A percentile compares a stretch with the other conserved stretches of the same genome.
Evolutionary conservation across 2,888 invertebrate species (phyloP).

Genomic region (Pseudococcus jackbeardsleyi): DNA sequence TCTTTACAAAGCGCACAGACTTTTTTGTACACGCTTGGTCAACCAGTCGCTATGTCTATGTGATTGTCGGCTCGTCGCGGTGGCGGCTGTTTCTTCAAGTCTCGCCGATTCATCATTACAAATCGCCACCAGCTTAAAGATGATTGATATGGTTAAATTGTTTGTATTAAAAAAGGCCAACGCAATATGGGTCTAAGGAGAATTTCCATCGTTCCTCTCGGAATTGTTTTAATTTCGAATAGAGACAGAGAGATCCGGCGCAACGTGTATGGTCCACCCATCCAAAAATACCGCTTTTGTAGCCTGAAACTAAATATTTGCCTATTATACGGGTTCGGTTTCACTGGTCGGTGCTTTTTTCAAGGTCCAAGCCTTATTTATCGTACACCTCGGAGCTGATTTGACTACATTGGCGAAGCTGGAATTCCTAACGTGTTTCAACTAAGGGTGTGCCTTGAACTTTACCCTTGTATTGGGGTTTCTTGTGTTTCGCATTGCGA

Average conservation of each 20-base stretch:
- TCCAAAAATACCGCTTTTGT: conserved; percentile 14
- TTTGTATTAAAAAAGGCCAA: not conserved
- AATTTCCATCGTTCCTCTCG: not conserved
- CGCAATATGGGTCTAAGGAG: not conserved
- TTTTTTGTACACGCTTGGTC: conserved; percentile 15
- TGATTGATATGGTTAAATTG: conserved; percentile 44
- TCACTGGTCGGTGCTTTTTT: conserved; percentile 10
- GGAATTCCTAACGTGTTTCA: not conserved
- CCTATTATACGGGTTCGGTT: conserved; percentile 40
- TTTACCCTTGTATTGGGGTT: not conserved
- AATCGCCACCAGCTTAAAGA: conserved; percentile 41
- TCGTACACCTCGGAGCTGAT: not conserved
- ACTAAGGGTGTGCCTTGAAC: not conserved
- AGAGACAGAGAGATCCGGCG: not conserved
- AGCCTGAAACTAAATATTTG: conserved; percentile 44
- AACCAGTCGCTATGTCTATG: conserved; percentile 15
- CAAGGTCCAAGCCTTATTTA: conserved; percentile 20
- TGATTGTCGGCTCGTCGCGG: not conserved
- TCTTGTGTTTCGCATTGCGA: not conserved
- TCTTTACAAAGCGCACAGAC: not conserved
- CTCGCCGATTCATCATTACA: conserved; percentile 37
- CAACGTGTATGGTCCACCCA: not conserved
- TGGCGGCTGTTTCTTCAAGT: not conserved
- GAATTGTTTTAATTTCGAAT: conserved; percentile 19
- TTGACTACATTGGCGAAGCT: not conserved